phyloP scores from a whole-genome alignment of 2,797 vertebrate species.

The Gymnothorax reevesii region DNA sequence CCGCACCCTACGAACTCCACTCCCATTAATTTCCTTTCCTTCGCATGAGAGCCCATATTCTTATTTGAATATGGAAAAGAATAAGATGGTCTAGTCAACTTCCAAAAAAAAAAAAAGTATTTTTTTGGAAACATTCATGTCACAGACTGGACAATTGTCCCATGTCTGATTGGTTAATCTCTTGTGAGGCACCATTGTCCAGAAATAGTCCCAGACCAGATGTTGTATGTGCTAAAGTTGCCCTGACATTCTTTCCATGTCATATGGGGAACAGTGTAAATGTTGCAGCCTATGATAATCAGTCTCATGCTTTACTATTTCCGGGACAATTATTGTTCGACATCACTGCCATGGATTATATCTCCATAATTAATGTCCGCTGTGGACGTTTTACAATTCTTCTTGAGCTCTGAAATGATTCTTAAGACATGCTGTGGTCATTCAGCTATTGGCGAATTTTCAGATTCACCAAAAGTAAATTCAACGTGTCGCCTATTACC shows the following conservation, averaged over 20 bases:
- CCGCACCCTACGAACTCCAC: too few species aligned
- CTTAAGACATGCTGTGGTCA: neutral
- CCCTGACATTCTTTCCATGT: neutral
- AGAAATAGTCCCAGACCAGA: conserved; percentile 31
- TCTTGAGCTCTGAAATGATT: too few species aligned
- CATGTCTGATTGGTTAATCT: conserved; percentile 35
- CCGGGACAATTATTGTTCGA: neutral
- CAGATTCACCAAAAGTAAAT: neutral
- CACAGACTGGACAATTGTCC: conserved; percentile 36
- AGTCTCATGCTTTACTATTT: neutral
- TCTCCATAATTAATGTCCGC: neutral
- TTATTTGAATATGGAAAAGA: conserved; percentile 33
- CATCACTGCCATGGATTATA: neutral
- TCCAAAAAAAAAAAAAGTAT: neutral
- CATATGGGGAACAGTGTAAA: neutral
- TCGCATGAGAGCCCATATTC: neutral
- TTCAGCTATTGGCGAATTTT: neutral
- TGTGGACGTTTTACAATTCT: too few species aligned
- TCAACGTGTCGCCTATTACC: neutral
- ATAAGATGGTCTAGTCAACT: conserved; percentile 41
- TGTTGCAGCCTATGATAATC: neutral
- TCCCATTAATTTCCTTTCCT: neutral
- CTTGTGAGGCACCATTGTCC: conserved; percentile 32
- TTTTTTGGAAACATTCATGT: conserved; percentile 30
- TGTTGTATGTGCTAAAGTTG: neutral